Evolutionary conservation across 2,797 vertebrate genomes (phyloP), one percentile per base, ranked within the genome.

Genomic region (Danio jaintianensis): DNA sequence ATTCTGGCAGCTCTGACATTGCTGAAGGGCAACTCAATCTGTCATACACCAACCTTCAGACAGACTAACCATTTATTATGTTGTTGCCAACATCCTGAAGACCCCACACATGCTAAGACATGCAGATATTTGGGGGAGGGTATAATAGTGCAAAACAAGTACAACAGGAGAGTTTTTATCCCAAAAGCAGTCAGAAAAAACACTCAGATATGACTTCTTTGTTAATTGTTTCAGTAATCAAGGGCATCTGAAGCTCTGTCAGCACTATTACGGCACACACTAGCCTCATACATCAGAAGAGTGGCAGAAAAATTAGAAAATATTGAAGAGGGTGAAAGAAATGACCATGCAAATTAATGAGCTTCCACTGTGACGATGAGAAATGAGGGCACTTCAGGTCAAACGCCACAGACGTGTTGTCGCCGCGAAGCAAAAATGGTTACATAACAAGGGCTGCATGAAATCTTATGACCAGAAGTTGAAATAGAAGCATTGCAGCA

Each of bases 341-440:
- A 38, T 40, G 6, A 53, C 48, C 13, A 16, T 0, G 16, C 48
- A 53, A 70, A 70, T 70, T 18, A 70, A 70, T 70, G 16, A 53
- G 67, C 15, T 70, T 70, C 29, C 47, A 53, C 29, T 40, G 29
- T 69, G 67, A 40, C 6, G 47, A 70, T 18, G 67, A 70, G 67
- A 70, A 70, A 70, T 29, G 29, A 70, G 10, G 29, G 6, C 29
- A 69, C 47, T 52, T 69, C 8, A 50, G 66, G 22, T 8, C 15
- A 3, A 68, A 6, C 47, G 2, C 15, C 8, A 0, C 45, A 29
- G 47, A 36, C 4, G 45, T 50, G 13, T 29, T 3, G 22, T 36
- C 43, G 7, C 18, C 4, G 2, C 16, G 22, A 11, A 38, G 66
- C 10, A 1, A 7, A 52, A 36, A 22, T 68, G 45, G 36, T 4